These are phyloP conservation scores for Phaenicophaeus curvirostris DNA, from an alignment of 2,797 vertebrate genomes.

Conservation along the genomic window DNA sequence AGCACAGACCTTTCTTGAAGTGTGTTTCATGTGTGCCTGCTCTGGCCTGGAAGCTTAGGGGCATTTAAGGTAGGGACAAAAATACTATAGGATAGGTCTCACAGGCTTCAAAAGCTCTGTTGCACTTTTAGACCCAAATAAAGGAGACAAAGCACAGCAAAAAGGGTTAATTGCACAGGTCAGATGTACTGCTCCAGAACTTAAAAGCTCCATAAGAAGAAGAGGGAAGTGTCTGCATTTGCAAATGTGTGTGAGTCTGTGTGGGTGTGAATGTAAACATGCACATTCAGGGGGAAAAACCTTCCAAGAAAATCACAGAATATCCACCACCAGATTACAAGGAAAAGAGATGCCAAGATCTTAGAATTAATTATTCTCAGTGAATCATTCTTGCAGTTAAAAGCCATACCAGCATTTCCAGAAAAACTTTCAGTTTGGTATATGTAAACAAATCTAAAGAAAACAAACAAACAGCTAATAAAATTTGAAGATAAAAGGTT, in stretches of 20 bases:
- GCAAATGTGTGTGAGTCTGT: slow-evolving; percentile 45
- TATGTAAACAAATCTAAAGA: slow-evolving; percentile 51
- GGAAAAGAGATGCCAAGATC: slow-evolving; percentile 51
- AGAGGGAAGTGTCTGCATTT: slow-evolving; percentile 32
- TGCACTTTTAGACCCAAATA: not conserved
- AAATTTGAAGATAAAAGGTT: slow-evolving; percentile 56
- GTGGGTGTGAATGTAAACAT: slow-evolving; percentile 51
- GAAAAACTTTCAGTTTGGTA: slow-evolving; percentile 27
- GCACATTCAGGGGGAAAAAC: slow-evolving; percentile 34
- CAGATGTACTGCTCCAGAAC: slow-evolving; percentile 9
- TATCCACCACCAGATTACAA: slow-evolving; percentile 42
- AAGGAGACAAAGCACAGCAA: not conserved
- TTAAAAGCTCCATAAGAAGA: slow-evolving; percentile 24
- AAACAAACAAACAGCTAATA: slow-evolving; percentile 58
- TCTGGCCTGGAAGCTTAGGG: not conserved
- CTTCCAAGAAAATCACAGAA: slow-evolving; percentile 54
- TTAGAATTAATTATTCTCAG: slow-evolving; percentile 44
- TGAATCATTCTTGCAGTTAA: slow-evolving; percentile 48
- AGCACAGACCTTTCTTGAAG: not conserved
- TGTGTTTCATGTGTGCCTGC: not conserved
- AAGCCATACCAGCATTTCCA: slow-evolving; percentile 61
- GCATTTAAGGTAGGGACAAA: not conserved
- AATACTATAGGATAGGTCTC: not conserved
- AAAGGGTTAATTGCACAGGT: not conserved
- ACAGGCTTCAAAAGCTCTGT: not conserved